Evolutionary conservation across 2,888 invertebrate species (phyloP).

Genomic region (Peribatodes rhomboidaria): DNA sequence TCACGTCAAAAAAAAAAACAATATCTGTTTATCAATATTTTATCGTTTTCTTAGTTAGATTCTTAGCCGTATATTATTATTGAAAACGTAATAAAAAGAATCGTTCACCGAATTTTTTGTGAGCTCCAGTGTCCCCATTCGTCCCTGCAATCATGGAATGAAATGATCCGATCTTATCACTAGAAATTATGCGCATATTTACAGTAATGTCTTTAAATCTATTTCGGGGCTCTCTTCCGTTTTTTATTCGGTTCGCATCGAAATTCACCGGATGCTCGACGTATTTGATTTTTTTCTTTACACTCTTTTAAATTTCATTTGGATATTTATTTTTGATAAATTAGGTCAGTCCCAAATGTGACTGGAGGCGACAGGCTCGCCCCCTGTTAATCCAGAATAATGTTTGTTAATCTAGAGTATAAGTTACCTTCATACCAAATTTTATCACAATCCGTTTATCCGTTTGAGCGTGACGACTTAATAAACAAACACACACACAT

Average conservation of each 20-base stretch:
- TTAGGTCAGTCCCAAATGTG: too few species aligned
- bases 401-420: too few species aligned
- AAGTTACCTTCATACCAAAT: too few species aligned
- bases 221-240: conserved; percentile 51
- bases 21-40: too few species aligned
- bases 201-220: conserved; percentile 62
- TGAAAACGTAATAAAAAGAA: conserved; percentile 1
- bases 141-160: conserved; percentile 45
- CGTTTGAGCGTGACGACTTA: too few species aligned
- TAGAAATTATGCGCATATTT: conserved; percentile 65
- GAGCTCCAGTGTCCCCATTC: background rate
- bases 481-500: too few species aligned
- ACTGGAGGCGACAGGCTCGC: too few species aligned
- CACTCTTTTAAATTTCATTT: background rate
- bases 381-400: too few species aligned
- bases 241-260: conserved; percentile 39
- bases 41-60: too few species aligned
- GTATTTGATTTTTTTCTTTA: background rate
- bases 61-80: background rate
- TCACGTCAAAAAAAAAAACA: too few species aligned
- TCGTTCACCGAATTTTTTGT: conserved; percentile 11
- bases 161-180: conserved; percentile 56
- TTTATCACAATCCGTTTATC: too few species aligned
- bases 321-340: too few species aligned
- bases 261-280: conserved; percentile 31